Evolutionary conservation across 2,888 invertebrate species (phyloP).

Genomic region (Zootermopsis nevadensis): DNA sequence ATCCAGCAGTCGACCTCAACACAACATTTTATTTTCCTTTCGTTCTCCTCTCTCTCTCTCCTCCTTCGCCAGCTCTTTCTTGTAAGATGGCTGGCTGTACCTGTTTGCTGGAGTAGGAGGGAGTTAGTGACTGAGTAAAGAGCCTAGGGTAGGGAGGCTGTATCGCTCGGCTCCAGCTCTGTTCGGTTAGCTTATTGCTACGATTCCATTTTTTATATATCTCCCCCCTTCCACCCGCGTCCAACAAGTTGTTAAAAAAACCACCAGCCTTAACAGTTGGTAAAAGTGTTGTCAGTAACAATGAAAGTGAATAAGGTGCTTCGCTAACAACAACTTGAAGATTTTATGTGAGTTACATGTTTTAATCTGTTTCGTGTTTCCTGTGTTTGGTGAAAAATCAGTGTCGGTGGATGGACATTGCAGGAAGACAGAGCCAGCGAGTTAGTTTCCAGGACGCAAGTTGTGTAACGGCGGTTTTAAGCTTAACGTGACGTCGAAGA

Average conservation of each 20-base stretch:
- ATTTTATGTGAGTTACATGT: not conserved
- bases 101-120: conserved; percentile 28
- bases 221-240: conserved; percentile 8
- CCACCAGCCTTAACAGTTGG: not conserved
- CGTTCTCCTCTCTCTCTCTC: not conserved
- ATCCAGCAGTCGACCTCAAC: conserved; percentile 39
- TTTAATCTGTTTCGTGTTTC: not conserved
- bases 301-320: not conserved
- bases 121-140: conserved; percentile 23
- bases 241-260: not conserved
- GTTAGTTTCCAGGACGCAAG: not conserved
- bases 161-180: not conserved
- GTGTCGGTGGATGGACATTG: not conserved
- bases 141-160: not conserved
- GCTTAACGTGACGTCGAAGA: not conserved
- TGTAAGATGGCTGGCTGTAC: conserved; percentile 24
- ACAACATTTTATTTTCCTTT: conserved; percentile 8
- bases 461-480: conserved; percentile 2
- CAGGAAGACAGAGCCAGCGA: conserved; percentile 14
- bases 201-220: not conserved
- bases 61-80: not conserved
- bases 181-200: not conserved
- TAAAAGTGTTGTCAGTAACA: not conserved
- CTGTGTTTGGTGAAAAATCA: conserved; percentile 11
- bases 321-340: not conserved